phyloP scores from a whole-genome alignment of 2,113 vertebrate species.

The Poecile atricapillus region DNA sequence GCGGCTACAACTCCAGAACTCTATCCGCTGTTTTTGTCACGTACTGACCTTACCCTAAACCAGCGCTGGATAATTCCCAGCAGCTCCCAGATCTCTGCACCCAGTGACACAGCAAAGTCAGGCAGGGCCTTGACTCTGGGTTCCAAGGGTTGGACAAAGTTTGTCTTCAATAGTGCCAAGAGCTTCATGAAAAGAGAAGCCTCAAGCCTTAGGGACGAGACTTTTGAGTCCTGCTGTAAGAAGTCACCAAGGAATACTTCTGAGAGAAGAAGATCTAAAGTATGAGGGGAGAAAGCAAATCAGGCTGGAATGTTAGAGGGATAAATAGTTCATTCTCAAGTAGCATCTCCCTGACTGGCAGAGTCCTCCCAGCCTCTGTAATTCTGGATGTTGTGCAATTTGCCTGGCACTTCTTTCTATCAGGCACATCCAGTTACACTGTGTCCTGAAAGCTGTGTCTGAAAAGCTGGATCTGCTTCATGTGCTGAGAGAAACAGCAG shows the following conservation, averaged over 20 bases:
- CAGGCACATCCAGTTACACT: background rate
- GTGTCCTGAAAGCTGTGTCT: background rate
- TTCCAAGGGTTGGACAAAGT: background rate
- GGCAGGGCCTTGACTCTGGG: fast-evolving
- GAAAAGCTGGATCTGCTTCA: background rate
- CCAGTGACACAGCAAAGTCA: background rate
- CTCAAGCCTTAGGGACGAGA: background rate
- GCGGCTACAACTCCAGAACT: background rate
- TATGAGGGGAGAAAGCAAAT: background rate
- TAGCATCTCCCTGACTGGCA: background rate
- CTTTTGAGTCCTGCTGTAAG: background rate
- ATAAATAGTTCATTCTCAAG: background rate
- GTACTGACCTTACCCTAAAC: background rate
- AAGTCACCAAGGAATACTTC: background rate
- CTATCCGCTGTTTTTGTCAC: background rate
- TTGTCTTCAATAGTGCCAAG: background rate
- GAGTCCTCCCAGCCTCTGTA: background rate
- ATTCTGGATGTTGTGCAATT: background rate
- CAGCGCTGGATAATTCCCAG: background rate
- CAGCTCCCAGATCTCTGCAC: background rate
- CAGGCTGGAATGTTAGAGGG: background rate
- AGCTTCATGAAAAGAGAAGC: background rate
- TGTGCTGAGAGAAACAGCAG: background rate
- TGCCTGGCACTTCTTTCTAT: background rate
- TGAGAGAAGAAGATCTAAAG: background rate